Evolutionary conservation across 2,888 invertebrate species (phyloP), one percentile per base, ranked within the genome.

Genomic region (Eueremaeus valkanovi): DNA sequence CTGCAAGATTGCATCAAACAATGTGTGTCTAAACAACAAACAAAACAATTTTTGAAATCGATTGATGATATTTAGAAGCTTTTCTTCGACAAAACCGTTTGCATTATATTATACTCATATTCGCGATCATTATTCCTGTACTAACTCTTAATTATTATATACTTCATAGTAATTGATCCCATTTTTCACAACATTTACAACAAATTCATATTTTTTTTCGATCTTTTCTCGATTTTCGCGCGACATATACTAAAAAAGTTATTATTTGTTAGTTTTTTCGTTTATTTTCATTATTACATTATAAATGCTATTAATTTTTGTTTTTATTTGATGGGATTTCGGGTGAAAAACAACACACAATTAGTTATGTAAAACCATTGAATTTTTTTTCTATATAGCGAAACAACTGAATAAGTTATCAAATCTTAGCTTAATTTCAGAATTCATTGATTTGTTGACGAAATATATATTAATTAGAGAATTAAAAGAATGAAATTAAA

Each of bases 1-100:
- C 68, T 68, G 68, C 68, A 68, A 68, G 21, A 68, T 68, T 68
- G 68, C 68, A 68, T 68, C 68, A 68, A 68, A 24, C n/a, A 40
- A 13, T 40, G 36, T 58, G n/a, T n/a, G n/a, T 29, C n/a, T n/a
- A 21, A 58, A 58, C 16, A 8, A 58, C 11, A 27, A 27, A 27
- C 29, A 3, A 27, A 61, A 29, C 33, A 31, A 61, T 61, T 33
- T 33, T 61, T 1, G 18, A n/a, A 31, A 61, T 68, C 18, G 21
- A 58, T 58, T 58, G 58, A n/a, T n/a, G n/a, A 58, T 58, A 58
- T 58, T 58, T 58, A 24, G 58, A 49, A n/a, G 49, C 18, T 49
- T 61, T 42, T 63, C 40, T 40, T 68, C 33, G 40, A 68, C 8
- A 29, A n/a, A n/a, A n/a, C n/a, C n/a, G 40, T n/a, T 24, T 42